Evolutionary conservation across 2,797 vertebrate species (phyloP), one percentile per base, ranked within the genome.

Genomic region (Sylvia borin): DNA sequence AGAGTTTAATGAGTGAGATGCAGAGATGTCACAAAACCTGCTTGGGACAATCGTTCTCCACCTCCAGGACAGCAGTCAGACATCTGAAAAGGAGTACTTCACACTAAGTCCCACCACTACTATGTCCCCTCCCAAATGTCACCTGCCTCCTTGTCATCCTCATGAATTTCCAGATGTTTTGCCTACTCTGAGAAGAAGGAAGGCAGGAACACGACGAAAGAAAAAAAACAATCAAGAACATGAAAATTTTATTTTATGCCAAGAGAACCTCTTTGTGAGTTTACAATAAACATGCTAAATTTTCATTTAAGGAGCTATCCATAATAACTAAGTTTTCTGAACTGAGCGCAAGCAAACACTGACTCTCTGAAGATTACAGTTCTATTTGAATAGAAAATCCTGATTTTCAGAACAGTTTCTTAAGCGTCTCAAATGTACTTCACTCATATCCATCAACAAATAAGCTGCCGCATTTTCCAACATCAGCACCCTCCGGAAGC

Each of bases 1-100:
- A 32, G 13, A 43, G 25, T 16, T 55, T 32, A 67, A 77, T 1
- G 4, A 80, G n/a, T 0, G 2, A 87, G 43, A 53, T 0, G 0
- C 20, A 51, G 42, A 73, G 77, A 21, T 58, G 74, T 47, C 2
- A 32, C 72, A 78, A 53, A 90, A 34, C 3, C 25, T 58, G 60
- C 72, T 20, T 14, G 40, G 62, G 62, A 65, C 38, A 67, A 55
- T 25, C 0, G 13, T 36, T 68, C 70, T 32, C 71, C 78, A 58
- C 47, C 82, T 65, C 25, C 76, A 76, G 65, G 65, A 48, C 47
- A 9, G 27, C 19, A 72, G 51, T 25, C 17, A 85, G 72, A 55
- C 32, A 19, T 5, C 29, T 22, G 26, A 50, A 1, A 77, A 43
- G 3, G 10, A 54, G 15, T 6, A 40, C 26, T 64, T 64, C 15